A percentile compares a stretch with the other conserved stretches of the same genome.
Evolutionary conservation across 2,888 invertebrate genomes (phyloP).

Genomic region (Phytoseiulus persimilis): DNA sequence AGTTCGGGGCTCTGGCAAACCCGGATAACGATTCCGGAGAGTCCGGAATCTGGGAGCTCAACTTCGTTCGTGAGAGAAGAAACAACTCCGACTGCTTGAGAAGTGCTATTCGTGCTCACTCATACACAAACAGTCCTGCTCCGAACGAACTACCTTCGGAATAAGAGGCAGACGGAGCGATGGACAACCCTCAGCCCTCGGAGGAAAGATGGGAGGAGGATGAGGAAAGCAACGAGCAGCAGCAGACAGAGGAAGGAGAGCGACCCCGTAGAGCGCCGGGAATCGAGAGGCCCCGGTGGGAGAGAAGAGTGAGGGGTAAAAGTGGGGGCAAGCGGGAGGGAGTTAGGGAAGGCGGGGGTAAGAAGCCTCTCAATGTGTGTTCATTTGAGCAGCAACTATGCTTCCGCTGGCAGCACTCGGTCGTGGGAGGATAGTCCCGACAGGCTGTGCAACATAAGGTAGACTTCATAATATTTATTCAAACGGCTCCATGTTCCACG

Average conservation of each 20-base stretch:
- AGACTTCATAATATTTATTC: neutral
- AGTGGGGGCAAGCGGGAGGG: neutral
- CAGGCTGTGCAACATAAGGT: neutral
- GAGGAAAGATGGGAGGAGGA: neutral
- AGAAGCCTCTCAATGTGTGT: constrained; percentile 34
- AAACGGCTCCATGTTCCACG: neutral
- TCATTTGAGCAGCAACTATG: constrained; percentile 39
- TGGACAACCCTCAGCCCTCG: neutral
- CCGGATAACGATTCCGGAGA: neutral
- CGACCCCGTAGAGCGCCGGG: neutral
- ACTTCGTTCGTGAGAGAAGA: neutral
- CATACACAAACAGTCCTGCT: neutral
- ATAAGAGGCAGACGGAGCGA: neutral
- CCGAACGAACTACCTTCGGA: neutral
- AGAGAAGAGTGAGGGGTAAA: neutral
- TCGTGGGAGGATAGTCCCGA: neutral
- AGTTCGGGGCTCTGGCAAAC: too few relatives aligned
- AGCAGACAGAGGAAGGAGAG: neutral
- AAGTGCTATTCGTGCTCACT: neutral
- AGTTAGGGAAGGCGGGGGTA: neutral
- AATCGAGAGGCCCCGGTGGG: neutral
- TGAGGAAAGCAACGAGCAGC: neutral
- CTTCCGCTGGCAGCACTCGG: constrained; percentile 12
- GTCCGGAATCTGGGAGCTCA: neutral
- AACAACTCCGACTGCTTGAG: neutral